These are phyloP conservation scores for Drosophila cognata DNA, from an alignment of 2,888 invertebrate species.

Conservation along the genomic window DNA sequence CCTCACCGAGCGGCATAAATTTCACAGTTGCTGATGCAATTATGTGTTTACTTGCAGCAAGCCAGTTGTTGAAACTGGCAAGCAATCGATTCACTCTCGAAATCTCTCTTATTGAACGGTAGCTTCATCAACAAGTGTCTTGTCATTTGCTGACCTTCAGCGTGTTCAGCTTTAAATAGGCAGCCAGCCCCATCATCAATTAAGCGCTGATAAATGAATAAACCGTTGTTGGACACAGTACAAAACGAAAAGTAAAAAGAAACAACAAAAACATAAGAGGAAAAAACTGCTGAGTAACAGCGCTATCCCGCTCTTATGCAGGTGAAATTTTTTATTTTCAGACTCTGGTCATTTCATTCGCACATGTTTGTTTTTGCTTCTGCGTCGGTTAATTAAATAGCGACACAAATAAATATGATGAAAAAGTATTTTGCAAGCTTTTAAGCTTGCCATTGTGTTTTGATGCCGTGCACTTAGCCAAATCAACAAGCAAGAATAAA, in stretches of 20 bases:
- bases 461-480: slow-evolving; percentile 22
- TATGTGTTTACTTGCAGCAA: slow-evolving; percentile 7
- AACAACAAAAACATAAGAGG: not conserved
- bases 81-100: slow-evolving; percentile 9
- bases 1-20: slow-evolving; percentile 8
- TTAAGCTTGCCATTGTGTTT: slow-evolving; percentile 34
- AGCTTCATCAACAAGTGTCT: slow-evolving; percentile 34
- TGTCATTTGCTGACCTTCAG: slow-evolving; percentile 70
- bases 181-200: slow-evolving; percentile 51
- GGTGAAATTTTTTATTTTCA: slow-evolving; percentile 11
- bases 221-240: slow-evolving; percentile 43
- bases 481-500: slow-evolving; percentile 20
- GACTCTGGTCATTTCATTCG: slow-evolving; percentile 35
- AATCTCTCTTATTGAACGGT: slow-evolving; percentile 30
- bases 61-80: slow-evolving; percentile 3
- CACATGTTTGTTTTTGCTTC: slow-evolving; percentile 18
- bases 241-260: slow-evolving; percentile 32
- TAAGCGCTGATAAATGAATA: slow-evolving; percentile 57
- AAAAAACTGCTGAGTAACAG: slow-evolving; percentile 26
- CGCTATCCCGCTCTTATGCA: slow-evolving; percentile 33
- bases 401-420: slow-evolving; percentile 38
- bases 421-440: slow-evolving; percentile 51
- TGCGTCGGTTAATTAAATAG: slow-evolving; percentile 38
- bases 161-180: slow-evolving; percentile 34
- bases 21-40: slow-evolving; percentile 28